A percentile compares a stretch with the other conserved stretches of the same genome.
These are phyloP conservation scores for Salticus scenicus DNA, from an alignment of 2,888 invertebrate species.

Conservation along the genomic window DNA sequence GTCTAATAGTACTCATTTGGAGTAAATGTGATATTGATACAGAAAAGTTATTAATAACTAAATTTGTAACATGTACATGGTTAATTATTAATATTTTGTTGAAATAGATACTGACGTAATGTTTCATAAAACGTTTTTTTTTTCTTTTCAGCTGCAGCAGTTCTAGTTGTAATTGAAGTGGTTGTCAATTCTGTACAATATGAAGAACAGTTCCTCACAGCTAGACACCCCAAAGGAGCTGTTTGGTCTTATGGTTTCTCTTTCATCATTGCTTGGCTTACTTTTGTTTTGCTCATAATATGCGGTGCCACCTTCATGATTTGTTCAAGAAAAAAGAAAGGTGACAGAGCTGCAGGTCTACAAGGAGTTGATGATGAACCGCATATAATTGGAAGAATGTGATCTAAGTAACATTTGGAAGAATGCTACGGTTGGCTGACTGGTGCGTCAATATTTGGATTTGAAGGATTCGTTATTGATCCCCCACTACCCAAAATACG, in stretches of 20 bases:
- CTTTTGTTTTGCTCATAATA: conserved; percentile 82
- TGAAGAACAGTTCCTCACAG: conserved; percentile 81
- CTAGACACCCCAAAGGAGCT: conserved; percentile 82
- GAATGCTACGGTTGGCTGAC: too few species aligned
- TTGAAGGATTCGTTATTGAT: too few species aligned
- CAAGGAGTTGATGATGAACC: conserved; percentile 84
- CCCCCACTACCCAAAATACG: too few species aligned
- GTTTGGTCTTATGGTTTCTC: conserved; percentile 81
- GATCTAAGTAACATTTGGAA: conserved; percentile 14
- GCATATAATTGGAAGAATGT: conserved; percentile 81
- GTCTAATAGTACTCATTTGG: too few species aligned
- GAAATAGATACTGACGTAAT: too few species aligned
- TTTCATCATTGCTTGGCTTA: conserved; percentile 81
- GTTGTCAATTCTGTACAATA: conserved; percentile 84
- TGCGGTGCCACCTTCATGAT: conserved; percentile 85
- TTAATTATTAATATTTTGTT: too few species aligned
- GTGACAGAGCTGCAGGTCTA: conserved; percentile 81
- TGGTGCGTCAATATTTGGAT: background rate
- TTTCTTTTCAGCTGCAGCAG: conserved; percentile 82
- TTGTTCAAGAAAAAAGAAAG: conserved; percentile 89
- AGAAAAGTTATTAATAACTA: too few species aligned
- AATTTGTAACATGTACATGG: too few species aligned
- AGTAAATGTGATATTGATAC: too few species aligned
- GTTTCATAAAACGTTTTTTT: too few species aligned
- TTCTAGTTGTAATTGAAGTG: conserved; percentile 88